phyloP scores from a whole-genome alignment of 1,140 invertebrate genomes.

The Trachelipus rathkii region DNA sequence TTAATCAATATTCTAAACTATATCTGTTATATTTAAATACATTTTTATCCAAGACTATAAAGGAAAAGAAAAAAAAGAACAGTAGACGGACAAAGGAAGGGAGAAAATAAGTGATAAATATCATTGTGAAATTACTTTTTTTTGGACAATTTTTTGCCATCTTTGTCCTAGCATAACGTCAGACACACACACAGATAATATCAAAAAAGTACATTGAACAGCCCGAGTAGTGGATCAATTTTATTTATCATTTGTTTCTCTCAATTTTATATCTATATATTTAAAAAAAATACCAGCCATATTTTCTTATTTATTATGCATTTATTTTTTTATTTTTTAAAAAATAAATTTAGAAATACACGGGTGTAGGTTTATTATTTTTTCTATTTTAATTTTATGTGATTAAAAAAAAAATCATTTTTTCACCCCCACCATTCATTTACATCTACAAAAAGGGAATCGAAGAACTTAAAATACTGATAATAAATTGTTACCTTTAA shows the following conservation, averaged over 20 bases:
- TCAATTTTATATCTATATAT: not conserved
- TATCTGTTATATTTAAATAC: too few species aligned
- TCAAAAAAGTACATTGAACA: not conserved
- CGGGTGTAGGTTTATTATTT: not conserved
- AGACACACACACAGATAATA: not conserved
- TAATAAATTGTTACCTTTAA: too few species aligned
- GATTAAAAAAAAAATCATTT: too few species aligned
- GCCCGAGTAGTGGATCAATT: not conserved
- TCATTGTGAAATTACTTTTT: not conserved
- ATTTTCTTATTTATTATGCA: not conserved
- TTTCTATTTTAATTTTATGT: not conserved
- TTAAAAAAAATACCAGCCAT: not conserved
- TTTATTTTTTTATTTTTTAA: not conserved
- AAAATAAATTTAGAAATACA: not conserved
- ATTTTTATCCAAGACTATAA: too few species aligned
- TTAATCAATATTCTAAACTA: too few species aligned
- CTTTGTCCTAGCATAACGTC: not conserved
- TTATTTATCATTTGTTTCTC: not conserved
- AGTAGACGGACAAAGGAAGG: not conserved
- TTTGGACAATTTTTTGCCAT: not conserved
- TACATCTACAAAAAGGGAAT: too few species aligned
- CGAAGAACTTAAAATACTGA: too few species aligned
- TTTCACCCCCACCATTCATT: too few species aligned
- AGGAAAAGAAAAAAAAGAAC: not conserved
- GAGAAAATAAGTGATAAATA: not conserved